Conservation (phyloP, 2,797 vertebrate species). For the Eremophila alpestris region DNA sequence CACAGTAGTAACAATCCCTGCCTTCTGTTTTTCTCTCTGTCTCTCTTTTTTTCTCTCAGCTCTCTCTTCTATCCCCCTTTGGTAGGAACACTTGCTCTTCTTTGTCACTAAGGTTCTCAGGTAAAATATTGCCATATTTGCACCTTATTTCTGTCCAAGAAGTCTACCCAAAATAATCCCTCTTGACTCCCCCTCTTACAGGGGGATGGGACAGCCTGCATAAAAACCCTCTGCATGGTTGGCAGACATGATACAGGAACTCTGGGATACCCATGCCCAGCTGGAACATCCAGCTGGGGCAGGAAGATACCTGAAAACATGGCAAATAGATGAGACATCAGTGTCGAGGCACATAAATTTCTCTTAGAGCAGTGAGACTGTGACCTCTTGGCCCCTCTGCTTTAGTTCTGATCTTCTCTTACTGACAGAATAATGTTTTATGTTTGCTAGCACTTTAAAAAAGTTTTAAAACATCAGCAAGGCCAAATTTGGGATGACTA, state of each 20-base stretch:
- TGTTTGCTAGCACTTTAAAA: background rate
- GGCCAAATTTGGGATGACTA: background rate
- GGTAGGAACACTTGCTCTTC: background rate
- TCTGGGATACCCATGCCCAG: background rate
- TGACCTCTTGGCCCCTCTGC: background rate
- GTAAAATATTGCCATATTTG: background rate
- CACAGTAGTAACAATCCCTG: background rate
- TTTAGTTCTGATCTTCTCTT: background rate
- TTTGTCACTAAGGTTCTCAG: background rate
- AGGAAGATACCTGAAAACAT: background rate
- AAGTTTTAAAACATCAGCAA: background rate
- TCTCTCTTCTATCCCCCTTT: background rate
- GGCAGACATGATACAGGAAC: background rate
- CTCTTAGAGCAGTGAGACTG: background rate
- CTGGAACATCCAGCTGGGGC: background rate
- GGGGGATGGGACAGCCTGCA: background rate
- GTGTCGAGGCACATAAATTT: background rate
- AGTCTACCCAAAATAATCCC: background rate
- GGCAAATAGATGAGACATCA: too few relatives aligned
- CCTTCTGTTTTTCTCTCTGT: background rate
- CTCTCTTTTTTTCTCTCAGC: background rate
- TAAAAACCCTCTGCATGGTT: background rate
- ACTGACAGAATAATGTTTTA: background rate
- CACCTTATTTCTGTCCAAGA: fast-evolving
- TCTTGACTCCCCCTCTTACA: background rate